A percentile compares a stretch with the other conserved stretches of the same genome.
Conservation (phyloP, 64 coral and sea anemone genomes). For the Pachyseris speciosa region DNA sequence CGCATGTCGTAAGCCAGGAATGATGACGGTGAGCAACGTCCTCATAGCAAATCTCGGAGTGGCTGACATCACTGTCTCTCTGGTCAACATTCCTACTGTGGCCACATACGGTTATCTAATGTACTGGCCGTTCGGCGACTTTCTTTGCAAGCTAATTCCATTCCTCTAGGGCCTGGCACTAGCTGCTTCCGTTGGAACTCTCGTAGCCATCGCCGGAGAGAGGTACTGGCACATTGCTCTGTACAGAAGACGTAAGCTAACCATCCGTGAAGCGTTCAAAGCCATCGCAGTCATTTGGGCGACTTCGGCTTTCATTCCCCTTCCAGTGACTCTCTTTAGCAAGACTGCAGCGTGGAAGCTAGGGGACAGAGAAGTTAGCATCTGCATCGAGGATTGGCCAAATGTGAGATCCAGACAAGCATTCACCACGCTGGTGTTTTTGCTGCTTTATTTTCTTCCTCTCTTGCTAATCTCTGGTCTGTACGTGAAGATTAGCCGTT, state of each 20-base stretch:
- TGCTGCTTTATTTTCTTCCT: conserved; percentile 71
- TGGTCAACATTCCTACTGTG: conserved; percentile 66
- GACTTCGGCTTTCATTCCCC: conserved; percentile 61
- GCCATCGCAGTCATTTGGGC: conserved; percentile 65
- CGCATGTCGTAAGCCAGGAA: conserved; percentile 47
- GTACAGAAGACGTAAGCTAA: conserved; percentile 57
- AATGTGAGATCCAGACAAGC: conserved; percentile 29
- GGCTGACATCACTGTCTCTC: conserved; percentile 50
- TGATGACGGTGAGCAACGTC: conserved; percentile 58
- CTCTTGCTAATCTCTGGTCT: conserved; percentile 54
- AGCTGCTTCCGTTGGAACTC: conserved; percentile 66
- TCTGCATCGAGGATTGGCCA: conserved; percentile 86
- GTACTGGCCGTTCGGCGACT: conserved; percentile 60
- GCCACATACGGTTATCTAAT: conserved; percentile 37
- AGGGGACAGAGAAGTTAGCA: conserved; percentile 6
- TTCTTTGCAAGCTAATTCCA: conserved; percentile 56
- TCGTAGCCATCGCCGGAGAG: conserved; percentile 79
- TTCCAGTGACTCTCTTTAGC: conserved; percentile 63
- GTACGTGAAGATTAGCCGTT: conserved; percentile 58
- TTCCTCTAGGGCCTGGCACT: conserved; percentile 68
- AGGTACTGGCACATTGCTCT: conserved; percentile 82
- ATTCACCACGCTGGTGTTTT: conserved; percentile 70
- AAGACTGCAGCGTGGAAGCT: conserved; percentile 28
- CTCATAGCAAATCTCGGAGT: conserved; percentile 52
- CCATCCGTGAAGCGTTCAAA: conserved; percentile 52